phyloP scores from a whole-genome alignment of 1,140 invertebrate genomes.

The Phortica variegata region DNA sequence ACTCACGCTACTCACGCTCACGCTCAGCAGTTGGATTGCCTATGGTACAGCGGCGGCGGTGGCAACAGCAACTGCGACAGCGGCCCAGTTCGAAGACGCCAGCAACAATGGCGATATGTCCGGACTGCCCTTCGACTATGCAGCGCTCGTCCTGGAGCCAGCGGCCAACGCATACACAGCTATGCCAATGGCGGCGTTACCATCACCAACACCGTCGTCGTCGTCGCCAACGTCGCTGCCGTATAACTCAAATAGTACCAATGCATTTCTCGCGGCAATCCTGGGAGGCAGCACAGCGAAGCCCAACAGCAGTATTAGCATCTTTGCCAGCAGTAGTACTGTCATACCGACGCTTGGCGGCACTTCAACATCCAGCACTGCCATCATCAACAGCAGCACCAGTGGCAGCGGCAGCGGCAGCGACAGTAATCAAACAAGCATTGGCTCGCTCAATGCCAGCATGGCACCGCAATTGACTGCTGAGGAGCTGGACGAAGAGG shows the following conservation, averaged over 20 bases:
- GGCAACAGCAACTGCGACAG: slow-evolving; percentile 3
- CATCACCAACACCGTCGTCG: slow-evolving; percentile 4
- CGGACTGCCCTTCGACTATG: slow-evolving; percentile 8
- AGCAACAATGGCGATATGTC: neutral
- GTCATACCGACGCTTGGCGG: neutral
- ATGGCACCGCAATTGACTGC: slow-evolving; percentile 23
- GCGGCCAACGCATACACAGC: neutral
- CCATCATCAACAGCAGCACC: slow-evolving; percentile 13
- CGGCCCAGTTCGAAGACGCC: slow-evolving; percentile 5
- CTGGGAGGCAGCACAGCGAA: slow-evolving; percentile 2
- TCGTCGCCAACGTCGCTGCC: too few relatives aligned
- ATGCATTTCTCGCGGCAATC: slow-evolving; percentile 39
- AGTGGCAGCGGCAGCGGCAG: slow-evolving; percentile 28
- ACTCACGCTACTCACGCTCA: slow-evolving; percentile 35
- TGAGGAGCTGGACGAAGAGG: slow-evolving; percentile 31
- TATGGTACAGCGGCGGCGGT: slow-evolving; percentile 22
- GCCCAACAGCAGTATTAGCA: neutral
- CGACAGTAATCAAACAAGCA: slow-evolving; percentile 1
- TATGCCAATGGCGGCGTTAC: neutral
- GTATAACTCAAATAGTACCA: slow-evolving; percentile 35
- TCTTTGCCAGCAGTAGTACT: slow-evolving; percentile 9
- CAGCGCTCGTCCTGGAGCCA: neutral
- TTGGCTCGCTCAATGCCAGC: slow-evolving; percentile 4
- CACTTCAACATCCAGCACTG: neutral
- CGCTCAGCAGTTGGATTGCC: slow-evolving; percentile 41